These are phyloP conservation scores for Phoebastria nigripes DNA, from an alignment of 2,797 vertebrate species.

Conservation along the genomic window DNA sequence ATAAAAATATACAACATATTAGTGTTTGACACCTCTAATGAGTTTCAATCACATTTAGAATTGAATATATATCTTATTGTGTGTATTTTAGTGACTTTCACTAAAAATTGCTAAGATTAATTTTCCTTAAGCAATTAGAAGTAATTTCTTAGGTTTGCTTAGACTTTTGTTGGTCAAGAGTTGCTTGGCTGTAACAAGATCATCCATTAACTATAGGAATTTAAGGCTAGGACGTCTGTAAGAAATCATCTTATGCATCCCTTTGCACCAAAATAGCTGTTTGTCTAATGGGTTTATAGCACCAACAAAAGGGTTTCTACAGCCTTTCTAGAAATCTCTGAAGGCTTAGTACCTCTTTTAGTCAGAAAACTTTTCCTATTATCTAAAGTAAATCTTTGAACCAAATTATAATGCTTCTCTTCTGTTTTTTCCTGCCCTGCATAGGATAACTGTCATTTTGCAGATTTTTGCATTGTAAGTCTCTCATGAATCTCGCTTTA, in stretches of 20 bases:
- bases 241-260: neutral
- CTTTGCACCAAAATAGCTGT: neutral
- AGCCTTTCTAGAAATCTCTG: constrained; percentile 19
- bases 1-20: neutral
- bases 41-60: neutral
- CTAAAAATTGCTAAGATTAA: neutral
- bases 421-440: constrained; percentile 13
- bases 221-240: neutral
- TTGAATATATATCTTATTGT: neutral
- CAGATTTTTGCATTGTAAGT: constrained; percentile 8
- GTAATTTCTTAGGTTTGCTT: neutral
- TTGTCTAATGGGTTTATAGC: neutral
- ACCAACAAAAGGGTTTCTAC: neutral
- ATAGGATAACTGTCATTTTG: constrained; percentile 11
- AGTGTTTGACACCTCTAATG: neutral
- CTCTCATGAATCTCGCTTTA: neutral
- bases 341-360: neutral
- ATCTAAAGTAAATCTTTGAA: constrained; percentile 36
- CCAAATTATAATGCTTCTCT: neutral
- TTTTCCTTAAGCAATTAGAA: neutral
- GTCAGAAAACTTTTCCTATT: constrained; percentile 17
- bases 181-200: neutral
- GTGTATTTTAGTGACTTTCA: neutral
- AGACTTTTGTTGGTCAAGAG: neutral
- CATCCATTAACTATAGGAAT: neutral